Percentiles rank a stretch among this genome's conserved stretches.
Evolutionary conservation across 2,888 invertebrate genomes (phyloP).

Genomic region (Troides oblongomaculatus): DNA sequence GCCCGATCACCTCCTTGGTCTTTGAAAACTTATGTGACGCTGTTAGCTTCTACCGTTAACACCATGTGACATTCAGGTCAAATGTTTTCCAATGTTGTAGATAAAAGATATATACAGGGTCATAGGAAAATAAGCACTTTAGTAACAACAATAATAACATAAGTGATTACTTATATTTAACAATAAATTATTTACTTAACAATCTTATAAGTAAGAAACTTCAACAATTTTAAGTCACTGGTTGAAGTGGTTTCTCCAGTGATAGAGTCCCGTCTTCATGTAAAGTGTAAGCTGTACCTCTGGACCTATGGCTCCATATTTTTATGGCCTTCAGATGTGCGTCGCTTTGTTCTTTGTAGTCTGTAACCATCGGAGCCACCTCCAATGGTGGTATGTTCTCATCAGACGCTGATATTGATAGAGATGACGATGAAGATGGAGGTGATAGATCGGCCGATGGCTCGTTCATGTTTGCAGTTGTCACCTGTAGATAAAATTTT

Average conservation of each 20-base stretch:
- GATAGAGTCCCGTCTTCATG: slow-evolving; percentile 68
- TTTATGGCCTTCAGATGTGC: slow-evolving; percentile 67
- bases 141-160: too few relatives aligned
- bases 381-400: slow-evolving; percentile 47
- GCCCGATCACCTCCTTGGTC: too few relatives aligned
- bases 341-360: slow-evolving; percentile 61
- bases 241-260: slow-evolving; percentile 48
- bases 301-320: slow-evolving; percentile 70
- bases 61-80: too few relatives aligned
- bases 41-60: too few relatives aligned
- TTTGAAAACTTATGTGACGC: too few relatives aligned
- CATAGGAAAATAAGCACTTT: too few relatives aligned
- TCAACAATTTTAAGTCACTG: slow-evolving; percentile 33
- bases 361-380: slow-evolving; percentile 53
- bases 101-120: too few relatives aligned
- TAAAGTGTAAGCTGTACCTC: slow-evolving; percentile 66
- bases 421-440: slow-evolving; percentile 30
- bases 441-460: slow-evolving; percentile 31
- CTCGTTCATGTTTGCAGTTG: slow-evolving; percentile 38
- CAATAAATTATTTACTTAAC: slow-evolving; percentile 22
- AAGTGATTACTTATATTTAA: slow-evolving; percentile 19
- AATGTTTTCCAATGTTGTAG: too few relatives aligned
- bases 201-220: neutral
- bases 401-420: slow-evolving; percentile 15
- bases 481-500: slow-evolving; percentile 47